Evolutionary conservation across 2,113 vertebrate genomes (phyloP), one percentile per base, ranked within the genome.

Genomic region (Nicator chloris): DNA sequence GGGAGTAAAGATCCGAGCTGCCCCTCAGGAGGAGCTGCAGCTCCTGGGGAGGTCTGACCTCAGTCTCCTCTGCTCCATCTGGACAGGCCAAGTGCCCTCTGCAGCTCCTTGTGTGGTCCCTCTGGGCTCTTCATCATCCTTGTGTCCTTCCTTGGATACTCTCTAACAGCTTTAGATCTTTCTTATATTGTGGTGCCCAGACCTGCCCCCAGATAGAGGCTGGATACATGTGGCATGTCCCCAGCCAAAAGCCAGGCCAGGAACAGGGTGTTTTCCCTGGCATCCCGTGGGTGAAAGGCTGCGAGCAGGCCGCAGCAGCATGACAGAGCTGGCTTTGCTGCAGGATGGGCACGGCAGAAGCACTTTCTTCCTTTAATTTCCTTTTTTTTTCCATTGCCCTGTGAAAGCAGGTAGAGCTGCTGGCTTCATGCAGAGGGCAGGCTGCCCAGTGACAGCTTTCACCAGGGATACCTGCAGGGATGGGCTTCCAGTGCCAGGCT

Each of bases 361-460:
- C 9, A 2, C 47, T 87, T 51, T 24, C 77, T 64, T 42, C 49
- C 68, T 42, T 68, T n/a, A 35, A 76, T 73, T 20, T 30, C 80
- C 4, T 3, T 33, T n/a, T 70, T 70, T 44, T 31, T 39, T 24
- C 68, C 50, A 26, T 8, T 57, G 42, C n/a, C 35, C 68, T 68
- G 53, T 3, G 37, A 47, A 37, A 76, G 56, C 50, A 3, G 5
- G 61, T 7, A 26, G 47, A 76, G 53, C 66, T 86, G 50, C 45
- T 79, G 81, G 92, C 94, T 87, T 19, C 77, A 33, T 47, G 78
- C 2, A 0, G 50, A 72, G 28, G 70, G 75, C 91, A 78, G 54
- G 39, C 54, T 91, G 80, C 84, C 63, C 78, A 49, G 89, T 14
- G 68, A 87, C 86, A 92, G 86, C 86, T 71, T 68, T 49, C 53